Conservation (phyloP, 1,140 invertebrate genomes). For the Drosophila asahinai region DNA sequence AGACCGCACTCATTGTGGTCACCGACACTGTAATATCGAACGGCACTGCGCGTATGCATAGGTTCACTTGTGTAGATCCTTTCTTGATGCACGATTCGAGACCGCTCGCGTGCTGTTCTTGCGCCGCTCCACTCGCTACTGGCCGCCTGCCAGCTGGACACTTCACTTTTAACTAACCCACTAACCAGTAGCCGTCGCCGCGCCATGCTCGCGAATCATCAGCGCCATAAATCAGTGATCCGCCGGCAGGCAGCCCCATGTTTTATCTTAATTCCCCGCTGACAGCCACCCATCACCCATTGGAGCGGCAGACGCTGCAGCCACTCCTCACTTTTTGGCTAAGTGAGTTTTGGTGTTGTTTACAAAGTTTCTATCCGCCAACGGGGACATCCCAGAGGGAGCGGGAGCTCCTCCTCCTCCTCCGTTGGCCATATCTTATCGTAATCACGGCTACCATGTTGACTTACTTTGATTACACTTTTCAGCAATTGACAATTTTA, state of each 20-base stretch:
- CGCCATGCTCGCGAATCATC: slow-evolving; percentile 57
- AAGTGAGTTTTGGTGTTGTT: slow-evolving; percentile 57
- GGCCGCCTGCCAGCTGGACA: slow-evolving; percentile 46
- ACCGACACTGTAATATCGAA: slow-evolving; percentile 17
- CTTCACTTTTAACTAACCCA: slow-evolving; percentile 68
- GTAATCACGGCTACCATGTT: slow-evolving; percentile 38
- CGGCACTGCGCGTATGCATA: slow-evolving; percentile 8
- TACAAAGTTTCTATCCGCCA: slow-evolving; percentile 26
- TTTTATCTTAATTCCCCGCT: slow-evolving; percentile 78
- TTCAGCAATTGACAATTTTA: slow-evolving; percentile 60
- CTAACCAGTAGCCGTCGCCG: slow-evolving; percentile 13
- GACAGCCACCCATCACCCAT: slow-evolving; percentile 73
- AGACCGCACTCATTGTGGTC: slow-evolving; percentile 50
- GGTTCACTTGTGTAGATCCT: slow-evolving; percentile 43
- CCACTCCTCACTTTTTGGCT: slow-evolving; percentile 30
- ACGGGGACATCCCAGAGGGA: too few species aligned
- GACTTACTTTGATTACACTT: slow-evolving; percentile 48
- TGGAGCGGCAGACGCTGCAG: slow-evolving; percentile 37
- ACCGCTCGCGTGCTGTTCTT: slow-evolving; percentile 32
- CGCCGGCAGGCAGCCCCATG: slow-evolving; percentile 44
- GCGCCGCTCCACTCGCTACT: slow-evolving; percentile 52
- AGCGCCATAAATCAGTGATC: slow-evolving; percentile 78
- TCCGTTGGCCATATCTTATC: slow-evolving; percentile 43
- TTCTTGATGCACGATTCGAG: slow-evolving; percentile 19
- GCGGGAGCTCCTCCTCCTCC: not conserved